Evolutionary conservation across 2,797 vertebrate genomes (phyloP).

Genomic region (Sarcoramphus papa): DNA sequence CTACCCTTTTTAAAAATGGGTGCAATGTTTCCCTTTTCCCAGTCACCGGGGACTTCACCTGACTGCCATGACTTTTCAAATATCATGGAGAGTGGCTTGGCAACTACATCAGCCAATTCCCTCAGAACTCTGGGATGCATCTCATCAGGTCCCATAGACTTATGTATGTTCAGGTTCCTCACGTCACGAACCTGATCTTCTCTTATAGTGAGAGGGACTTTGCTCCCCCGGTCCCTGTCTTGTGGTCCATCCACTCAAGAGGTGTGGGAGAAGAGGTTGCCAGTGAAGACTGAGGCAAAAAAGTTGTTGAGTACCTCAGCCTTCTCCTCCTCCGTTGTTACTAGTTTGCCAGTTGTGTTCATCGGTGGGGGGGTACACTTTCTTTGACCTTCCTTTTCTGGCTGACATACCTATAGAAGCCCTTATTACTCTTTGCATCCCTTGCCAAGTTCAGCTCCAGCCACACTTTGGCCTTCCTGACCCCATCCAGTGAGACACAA

Average conservation of each 20-base stretch:
- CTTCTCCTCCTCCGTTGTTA: accelerated
- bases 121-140: not conserved
- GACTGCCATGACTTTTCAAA: no score
- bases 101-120: not conserved
- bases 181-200: not conserved
- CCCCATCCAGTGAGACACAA: not conserved
- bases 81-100: not conserved
- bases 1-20: no score
- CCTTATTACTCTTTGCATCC: not conserved
- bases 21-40: no score
- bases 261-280: not conserved
- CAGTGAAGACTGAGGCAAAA: not conserved
- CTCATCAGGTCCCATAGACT: not conserved
- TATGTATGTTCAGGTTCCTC: not conserved
- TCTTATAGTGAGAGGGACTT: not conserved
- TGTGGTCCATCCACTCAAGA: not conserved
- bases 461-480: not conserved
- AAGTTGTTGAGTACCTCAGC: not conserved
- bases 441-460: not conserved
- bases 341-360: not conserved
- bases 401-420: not conserved
- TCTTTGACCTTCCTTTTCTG: not conserved
- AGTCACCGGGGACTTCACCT: no score
- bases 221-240: not conserved
- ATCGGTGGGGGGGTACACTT: accelerated